Conservation (phyloP, 1,140 invertebrate species). For the Phymastichus coffea region DNA sequence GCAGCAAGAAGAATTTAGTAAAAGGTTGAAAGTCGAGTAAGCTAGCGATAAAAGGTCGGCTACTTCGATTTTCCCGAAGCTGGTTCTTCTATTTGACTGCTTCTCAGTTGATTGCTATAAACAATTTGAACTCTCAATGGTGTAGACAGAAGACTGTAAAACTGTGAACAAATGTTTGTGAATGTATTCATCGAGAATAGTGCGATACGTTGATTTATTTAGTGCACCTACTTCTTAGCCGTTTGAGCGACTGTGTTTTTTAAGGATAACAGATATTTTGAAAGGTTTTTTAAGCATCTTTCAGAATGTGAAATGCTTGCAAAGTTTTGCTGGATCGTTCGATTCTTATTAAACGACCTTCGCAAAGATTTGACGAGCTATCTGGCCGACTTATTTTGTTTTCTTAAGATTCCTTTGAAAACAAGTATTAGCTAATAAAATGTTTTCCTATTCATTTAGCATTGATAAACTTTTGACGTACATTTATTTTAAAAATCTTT, state of each 20-base stretch:
- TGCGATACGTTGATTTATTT: constrained; percentile 12
- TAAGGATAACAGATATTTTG: constrained; percentile 4
- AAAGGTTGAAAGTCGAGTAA: constrained; percentile 79
- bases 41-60: constrained; percentile 24
- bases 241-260: constrained; percentile 17
- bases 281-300: constrained; percentile 21
- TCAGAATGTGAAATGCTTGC: constrained; percentile 7
- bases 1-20: constrained; percentile 92
- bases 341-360: no score
- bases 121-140: constrained; percentile 20
- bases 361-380: no score
- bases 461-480: constrained; percentile 2
- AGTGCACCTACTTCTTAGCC: constrained; percentile 22
- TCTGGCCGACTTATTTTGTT: not conserved
- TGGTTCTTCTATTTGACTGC: constrained; percentile 30
- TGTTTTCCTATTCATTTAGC: constrained; percentile 18
- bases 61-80: constrained; percentile 31
- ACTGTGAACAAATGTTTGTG: constrained; percentile 17
- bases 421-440: constrained; percentile 13
- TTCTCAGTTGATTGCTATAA: constrained; percentile 22
- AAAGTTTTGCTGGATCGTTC: constrained; percentile 7
- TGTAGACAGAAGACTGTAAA: constrained; percentile 22
- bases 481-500: not conserved
- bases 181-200: constrained; percentile 20
- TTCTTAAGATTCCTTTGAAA: constrained; percentile 5